phyloP scores from a whole-genome alignment of 2,888 invertebrate species.

The Cepaea hortensis region DNA sequence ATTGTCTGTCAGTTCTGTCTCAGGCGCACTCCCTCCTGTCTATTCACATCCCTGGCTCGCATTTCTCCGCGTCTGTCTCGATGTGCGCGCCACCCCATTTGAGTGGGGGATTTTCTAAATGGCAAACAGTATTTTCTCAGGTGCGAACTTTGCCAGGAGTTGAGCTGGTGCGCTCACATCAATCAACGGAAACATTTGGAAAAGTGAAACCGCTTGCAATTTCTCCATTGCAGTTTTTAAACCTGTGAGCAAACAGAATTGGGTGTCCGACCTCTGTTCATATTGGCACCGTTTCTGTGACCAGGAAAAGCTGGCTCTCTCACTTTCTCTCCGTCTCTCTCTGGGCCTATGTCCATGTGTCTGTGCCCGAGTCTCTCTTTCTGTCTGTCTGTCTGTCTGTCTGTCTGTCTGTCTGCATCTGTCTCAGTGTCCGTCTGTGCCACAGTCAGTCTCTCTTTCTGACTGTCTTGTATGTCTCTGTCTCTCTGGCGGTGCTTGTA shows the following conservation, averaged over 20 bases:
- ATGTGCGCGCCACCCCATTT: too few relatives aligned
- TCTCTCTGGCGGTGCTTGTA: too few relatives aligned
- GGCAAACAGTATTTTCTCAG: not conserved
- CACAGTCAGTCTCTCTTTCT: too few relatives aligned
- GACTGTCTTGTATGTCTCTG: too few relatives aligned
- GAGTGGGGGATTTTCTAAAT: too few relatives aligned
- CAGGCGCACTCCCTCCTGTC: not conserved
- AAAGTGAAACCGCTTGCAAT: not conserved
- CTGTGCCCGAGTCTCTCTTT: not conserved
- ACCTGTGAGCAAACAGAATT: not conserved
- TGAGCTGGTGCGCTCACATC: not conserved
- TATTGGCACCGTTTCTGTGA: not conserved
- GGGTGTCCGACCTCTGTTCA: not conserved
- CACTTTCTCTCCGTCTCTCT: not conserved
- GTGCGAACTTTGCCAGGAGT: slow-evolving; percentile 1
- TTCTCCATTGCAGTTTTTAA: not conserved
- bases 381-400: not conserved
- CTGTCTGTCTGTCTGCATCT: too few relatives aligned
- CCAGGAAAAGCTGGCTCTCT: not conserved
- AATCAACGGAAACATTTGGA: not conserved
- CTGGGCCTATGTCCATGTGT: not conserved
- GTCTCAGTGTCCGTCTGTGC: too few relatives aligned
- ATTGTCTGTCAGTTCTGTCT: not conserved
- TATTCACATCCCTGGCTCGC: not conserved
- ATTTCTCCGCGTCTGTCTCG: not conserved